phyloP scores from a whole-genome alignment of 1,140 invertebrate genomes.

The Octopus sinensis region DNA sequence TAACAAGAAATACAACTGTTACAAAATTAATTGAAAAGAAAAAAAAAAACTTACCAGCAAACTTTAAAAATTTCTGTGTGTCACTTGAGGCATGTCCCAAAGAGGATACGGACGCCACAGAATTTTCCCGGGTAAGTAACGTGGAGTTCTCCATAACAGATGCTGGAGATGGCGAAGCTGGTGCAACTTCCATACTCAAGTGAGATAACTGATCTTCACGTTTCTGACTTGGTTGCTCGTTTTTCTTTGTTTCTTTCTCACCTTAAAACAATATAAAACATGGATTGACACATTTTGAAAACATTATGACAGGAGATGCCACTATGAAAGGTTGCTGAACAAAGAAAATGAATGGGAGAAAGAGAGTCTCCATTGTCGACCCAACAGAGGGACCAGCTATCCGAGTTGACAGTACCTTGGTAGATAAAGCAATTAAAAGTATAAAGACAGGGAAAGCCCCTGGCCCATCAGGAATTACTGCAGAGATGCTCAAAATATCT shows the following conservation, averaged over 20 bases:
- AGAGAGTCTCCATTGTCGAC: no score
- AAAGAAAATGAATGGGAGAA: no score
- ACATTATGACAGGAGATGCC: not conserved
- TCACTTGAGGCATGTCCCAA: slow-evolving; percentile 56
- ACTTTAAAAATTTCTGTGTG: slow-evolving; percentile 75
- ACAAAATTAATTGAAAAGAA: not conserved
- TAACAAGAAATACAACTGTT: no score
- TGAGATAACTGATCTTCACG: slow-evolving; percentile 63
- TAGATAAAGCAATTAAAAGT: no score
- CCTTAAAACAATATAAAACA: slow-evolving; percentile 34
- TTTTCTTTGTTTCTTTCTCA: slow-evolving; percentile 47
- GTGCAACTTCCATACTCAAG: slow-evolving; percentile 60
- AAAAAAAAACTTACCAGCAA: slow-evolving; percentile 64
- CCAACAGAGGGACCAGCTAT: no score
- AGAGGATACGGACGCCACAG: slow-evolving; percentile 37
- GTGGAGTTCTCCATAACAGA: slow-evolving; percentile 44
- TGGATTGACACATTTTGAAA: not conserved
- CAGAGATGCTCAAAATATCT: no score
- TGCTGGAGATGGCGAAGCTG: slow-evolving; percentile 58
- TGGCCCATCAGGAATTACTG: no score
- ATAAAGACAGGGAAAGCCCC: no score
- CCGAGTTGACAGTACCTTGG: no score
- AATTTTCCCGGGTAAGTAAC: slow-evolving; percentile 41
- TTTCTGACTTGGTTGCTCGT: slow-evolving; percentile 39
- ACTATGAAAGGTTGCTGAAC: no score